Evolutionary conservation across 2,797 vertebrate genomes (phyloP), one percentile per base, ranked within the genome.

Genomic region (Argya squamiceps): DNA sequence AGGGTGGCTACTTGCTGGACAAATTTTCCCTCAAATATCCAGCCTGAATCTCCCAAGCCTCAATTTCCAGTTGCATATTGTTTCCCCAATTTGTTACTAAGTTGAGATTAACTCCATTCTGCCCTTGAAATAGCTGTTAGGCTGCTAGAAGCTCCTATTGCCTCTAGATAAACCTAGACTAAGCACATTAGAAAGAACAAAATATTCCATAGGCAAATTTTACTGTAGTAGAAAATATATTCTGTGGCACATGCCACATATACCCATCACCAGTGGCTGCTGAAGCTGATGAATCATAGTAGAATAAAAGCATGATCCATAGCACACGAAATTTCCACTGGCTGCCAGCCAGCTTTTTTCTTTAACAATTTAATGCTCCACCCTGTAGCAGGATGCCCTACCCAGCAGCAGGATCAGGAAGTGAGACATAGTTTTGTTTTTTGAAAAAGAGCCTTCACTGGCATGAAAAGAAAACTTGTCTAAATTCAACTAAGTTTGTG

Each of bases 371-470:
- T 96, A 95, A 95, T 88, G 94, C 98, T 96, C 98, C 98, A 98
- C 98, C 98, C 98, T 97, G 91, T 87, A 93, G 97, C 98, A 98
- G 98, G 98, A 98, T 98, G 97, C 98, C 98, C 98, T 98, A 97
- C 98, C 98, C 98, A 98, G 93, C 58, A n/a, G 96, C 90, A 95
- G 75, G 21, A 93, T 88, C 97, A 97, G 97, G 97, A 98, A 98
- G 97, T 97, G 96, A 98, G 96, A 96, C 97, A 96, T 94, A 88
- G 93, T 77, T 97, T 98, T 98, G 88, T 98, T 97, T 84, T 98
- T 97, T 97, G 88, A 97, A 55, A 94, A 93, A 77, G 87, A 97
- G 77, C 92, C 95, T 97, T 98, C 92, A 76, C 90, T 96, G 96
- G 90, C 95, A 97, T 69, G 39, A 95, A 79, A 85, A 97, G 92